Evolutionary conservation across 2,113 vertebrate species (phyloP), one percentile per base, ranked within the genome.

Genomic region (Pteronura brasiliensis): DNA sequence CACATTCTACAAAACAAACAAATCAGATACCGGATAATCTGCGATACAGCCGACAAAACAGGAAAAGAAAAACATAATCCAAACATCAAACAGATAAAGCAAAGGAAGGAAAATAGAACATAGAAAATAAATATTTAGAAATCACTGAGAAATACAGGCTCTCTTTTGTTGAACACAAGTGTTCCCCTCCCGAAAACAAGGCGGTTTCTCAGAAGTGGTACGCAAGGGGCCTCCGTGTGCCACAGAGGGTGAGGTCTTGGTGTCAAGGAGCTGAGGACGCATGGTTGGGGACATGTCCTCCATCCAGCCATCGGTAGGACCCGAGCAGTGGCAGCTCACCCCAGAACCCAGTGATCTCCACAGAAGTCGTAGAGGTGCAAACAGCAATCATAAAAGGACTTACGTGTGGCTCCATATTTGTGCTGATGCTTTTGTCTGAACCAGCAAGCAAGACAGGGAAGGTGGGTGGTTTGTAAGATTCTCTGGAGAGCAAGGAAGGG

Each of bases 251-350:
- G 27, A 36, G 67, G 67, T 20, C 34, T 8, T 0, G 8, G 34
- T 9, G 17, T 20, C 17, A 36, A 69, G 67, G 34, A 21, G 14
- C 18, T 69, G 65, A n/a, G 17, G 3, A 25, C 2, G 10, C 36
- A 72, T 2, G 2, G 72, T 29, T 29, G 42, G 72, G 36, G 25
- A 76, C 0, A 7, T 25, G 39, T 27, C 25, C 23, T 42, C 72
- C 12, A 15, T 15, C 3, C 0, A 3, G 23, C 23, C 39, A 15
- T 44, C 21, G 3, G 2, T 7, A 74, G 71, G 72, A 29, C 25
- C 25, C 4, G 13, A 44, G 7, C 3, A 3, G 13, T 9, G 25
- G 25, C 42, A 8, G 25, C 25, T 25, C 1, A 1, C 8, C 14
- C 7, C 3, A 29, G 42, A 29, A 6, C 25, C 42, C 7, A 0